Evolutionary conservation across 2,797 vertebrate species (phyloP).

Genomic region (Microcaecilia unicolor): DNA sequence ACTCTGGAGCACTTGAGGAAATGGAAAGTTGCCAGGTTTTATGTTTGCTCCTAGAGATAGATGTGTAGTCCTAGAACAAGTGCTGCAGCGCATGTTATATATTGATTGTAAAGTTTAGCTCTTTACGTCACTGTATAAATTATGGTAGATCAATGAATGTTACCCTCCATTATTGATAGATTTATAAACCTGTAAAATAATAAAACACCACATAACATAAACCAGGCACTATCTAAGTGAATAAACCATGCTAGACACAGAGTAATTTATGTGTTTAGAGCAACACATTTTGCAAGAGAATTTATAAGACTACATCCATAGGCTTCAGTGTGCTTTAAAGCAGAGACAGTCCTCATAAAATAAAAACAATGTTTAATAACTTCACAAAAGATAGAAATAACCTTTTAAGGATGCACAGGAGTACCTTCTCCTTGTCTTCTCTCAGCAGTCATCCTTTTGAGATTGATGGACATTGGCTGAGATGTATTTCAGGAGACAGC

Average conservation of each 20-base stretch:
- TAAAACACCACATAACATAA: not conserved
- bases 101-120: not conserved
- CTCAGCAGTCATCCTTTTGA: conserved; percentile 30
- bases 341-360: conserved; percentile 33
- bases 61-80: not conserved
- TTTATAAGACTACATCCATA: conserved; percentile 21
- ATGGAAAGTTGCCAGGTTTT: too few species aligned
- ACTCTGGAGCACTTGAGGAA: not conserved
- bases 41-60: not conserved
- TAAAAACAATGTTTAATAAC: conserved; percentile 46
- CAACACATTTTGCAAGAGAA: conserved; percentile 6
- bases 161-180: not conserved
- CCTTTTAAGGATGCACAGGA: conserved; percentile 52
- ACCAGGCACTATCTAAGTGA: not conserved
- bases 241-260: conserved; percentile 4
- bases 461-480: conserved; percentile 54
- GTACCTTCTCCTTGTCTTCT: conserved; percentile 46
- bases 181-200: not conserved
- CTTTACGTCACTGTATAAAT: not conserved
- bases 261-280: conserved; percentile 30
- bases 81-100: too few species aligned
- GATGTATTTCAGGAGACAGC: conserved; percentile 41
- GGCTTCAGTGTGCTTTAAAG: conserved; percentile 9
- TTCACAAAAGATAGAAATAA: conserved; percentile 46
- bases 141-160: not conserved